Evolutionary conservation across 2,797 vertebrate genomes (phyloP).

Genomic region (Rhodeus uyekii): DNA sequence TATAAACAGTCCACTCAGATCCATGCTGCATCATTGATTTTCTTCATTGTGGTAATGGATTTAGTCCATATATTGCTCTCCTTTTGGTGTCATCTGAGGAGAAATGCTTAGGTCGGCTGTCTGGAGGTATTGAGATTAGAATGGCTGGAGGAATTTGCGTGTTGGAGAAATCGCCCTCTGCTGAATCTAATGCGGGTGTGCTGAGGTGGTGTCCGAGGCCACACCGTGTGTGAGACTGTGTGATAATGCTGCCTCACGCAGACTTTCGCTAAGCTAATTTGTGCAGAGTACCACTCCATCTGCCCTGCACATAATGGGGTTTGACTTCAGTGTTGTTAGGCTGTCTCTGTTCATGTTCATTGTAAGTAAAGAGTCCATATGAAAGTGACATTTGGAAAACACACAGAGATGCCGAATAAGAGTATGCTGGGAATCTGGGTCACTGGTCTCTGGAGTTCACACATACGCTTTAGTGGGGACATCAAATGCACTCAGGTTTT

Average conservation of each 20-base stretch:
- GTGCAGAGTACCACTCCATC: not conserved
- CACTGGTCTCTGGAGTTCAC: conserved; percentile 54
- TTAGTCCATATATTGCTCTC: not conserved
- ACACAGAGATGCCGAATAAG: not conserved
- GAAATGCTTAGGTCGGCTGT: not conserved
- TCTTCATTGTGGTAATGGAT: conserved; percentile 30
- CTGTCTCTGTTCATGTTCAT: conserved; percentile 24
- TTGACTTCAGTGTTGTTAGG: conserved; percentile 23
- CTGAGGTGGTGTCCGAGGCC: not conserved
- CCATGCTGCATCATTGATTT: conserved; percentile 23
- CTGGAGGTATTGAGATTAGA: conserved; percentile 14
- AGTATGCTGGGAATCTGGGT: conserved; percentile 62
- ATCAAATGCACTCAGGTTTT: conserved; percentile 10
- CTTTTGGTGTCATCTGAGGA: conserved; percentile 18
- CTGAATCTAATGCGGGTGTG: not conserved
- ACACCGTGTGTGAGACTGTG: not conserved
- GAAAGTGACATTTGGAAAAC: conserved; percentile 37
- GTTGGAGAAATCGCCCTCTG: not conserved
- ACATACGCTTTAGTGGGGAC: conserved; percentile 28
- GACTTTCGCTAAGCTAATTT: conserved; percentile 3
- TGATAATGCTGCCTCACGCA: conserved; percentile 16
- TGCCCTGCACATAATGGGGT: conserved; percentile 3
- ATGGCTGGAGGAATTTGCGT: not conserved
- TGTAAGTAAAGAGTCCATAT: conserved; percentile 12
- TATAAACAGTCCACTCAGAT: conserved; percentile 16